Evolutionary conservation across 2,888 invertebrate genomes (phyloP).

Genomic region (Aquatica leii): DNA sequence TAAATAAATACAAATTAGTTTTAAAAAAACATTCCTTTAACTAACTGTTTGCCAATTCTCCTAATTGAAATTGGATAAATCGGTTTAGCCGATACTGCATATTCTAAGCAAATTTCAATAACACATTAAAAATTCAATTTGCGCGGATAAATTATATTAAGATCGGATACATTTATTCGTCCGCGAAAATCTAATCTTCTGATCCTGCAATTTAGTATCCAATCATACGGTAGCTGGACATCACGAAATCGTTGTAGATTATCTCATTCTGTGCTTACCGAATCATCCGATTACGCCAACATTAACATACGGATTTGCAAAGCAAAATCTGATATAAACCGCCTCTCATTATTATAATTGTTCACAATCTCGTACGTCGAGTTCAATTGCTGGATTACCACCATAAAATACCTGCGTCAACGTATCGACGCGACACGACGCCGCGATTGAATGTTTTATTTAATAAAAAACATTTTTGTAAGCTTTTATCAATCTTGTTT

Average conservation of each 20-base stretch:
- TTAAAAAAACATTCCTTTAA: too few relatives aligned
- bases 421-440: too few relatives aligned
- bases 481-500: too few relatives aligned
- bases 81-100: too few relatives aligned
- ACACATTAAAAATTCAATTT: slow-evolving; percentile 10
- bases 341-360: slow-evolving; percentile 30
- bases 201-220: slow-evolving; percentile 18
- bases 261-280: slow-evolving; percentile 28
- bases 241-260: slow-evolving; percentile 22
- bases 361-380: slow-evolving; percentile 11
- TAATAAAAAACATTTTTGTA: too few relatives aligned
- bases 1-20: too few relatives aligned
- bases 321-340: slow-evolving; percentile 23
- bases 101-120: too few relatives aligned
- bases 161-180: slow-evolving; percentile 8
- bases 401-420: too few relatives aligned
- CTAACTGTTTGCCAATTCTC: too few relatives aligned
- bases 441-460: too few relatives aligned
- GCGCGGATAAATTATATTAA: not conserved
- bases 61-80: too few relatives aligned
- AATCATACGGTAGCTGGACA: slow-evolving; percentile 26
- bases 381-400: too few relatives aligned
- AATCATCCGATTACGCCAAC: slow-evolving; percentile 27
- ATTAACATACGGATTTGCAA: slow-evolving; percentile 30
- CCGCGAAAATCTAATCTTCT: slow-evolving; percentile 21